Evolutionary conservation across 2,888 invertebrate genomes (phyloP), one percentile per base, ranked within the genome.

Genomic region (Charanyca ferruginea): DNA sequence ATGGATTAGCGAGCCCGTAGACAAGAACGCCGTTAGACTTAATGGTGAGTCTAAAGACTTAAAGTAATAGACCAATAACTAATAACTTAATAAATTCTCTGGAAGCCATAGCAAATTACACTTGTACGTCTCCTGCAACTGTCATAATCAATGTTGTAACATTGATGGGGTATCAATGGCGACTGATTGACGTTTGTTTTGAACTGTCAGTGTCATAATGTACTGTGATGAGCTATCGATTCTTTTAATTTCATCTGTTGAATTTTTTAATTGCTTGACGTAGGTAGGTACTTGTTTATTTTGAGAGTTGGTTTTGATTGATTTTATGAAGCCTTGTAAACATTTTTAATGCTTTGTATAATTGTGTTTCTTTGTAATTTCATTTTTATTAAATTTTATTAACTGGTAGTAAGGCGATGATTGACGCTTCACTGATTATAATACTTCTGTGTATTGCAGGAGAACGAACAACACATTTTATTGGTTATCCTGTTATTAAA

Each of bases 151-250:
- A 73, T 73, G 53, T 60, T 41, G 45, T 44, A 59, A 61, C 32
- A 61, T 55, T 66, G 59, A 73, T 58, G 59, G 59, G 41, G 6
- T 51, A 42, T 77, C 79, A 80, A 80, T 67, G 59, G 69, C 52
- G 38, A 16, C 25, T 80, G 77, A 80, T 79, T 80, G 73, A 77
- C 80, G 64, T 67, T 55, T 35, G 64, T 67, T 55, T 35, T 13
- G 25, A 58, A 48, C 62, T 57, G 75, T 57, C 69, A 67, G 51
- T 52, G 47, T 58, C 52, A 62, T 18, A 60, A 49, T 53, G 45
- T 38, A 52, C 41, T 9, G 16, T 16, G 42, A 18, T 59, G 54
- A 52, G 45, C 35, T 69, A 74, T 59, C 45, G 45, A 62, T 49
- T 57, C 25, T 66, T 78, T 57, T 55, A 13, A 38, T 28, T 38